These are phyloP conservation scores for Trichogramma evanescens DNA, from an alignment of 2,888 invertebrate genomes.

Conservation along the genomic window DNA sequence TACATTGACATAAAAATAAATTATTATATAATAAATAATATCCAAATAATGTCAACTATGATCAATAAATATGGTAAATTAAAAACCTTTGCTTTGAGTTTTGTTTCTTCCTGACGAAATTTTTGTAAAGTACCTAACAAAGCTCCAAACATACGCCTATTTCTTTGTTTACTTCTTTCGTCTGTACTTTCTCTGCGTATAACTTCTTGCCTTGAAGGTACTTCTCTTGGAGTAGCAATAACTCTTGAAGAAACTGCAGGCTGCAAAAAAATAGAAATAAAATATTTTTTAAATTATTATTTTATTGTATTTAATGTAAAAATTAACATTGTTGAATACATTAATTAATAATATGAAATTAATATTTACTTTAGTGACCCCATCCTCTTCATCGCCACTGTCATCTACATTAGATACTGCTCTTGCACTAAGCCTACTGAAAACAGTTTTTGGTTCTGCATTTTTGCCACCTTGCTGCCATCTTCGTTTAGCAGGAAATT, in stretches of 20 bases:
- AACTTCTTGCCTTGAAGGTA: slow-evolving; percentile 78
- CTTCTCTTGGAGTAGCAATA: slow-evolving; percentile 66
- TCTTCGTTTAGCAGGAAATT: slow-evolving; percentile 36
- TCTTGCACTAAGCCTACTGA: slow-evolving; percentile 43
- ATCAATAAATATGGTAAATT: background rate
- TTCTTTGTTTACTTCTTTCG: slow-evolving; percentile 72
- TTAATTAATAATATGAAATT: background rate
- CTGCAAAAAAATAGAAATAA: slow-evolving; percentile 30
- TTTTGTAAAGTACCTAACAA: slow-evolving; percentile 90
- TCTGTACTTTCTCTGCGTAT: slow-evolving; percentile 77
- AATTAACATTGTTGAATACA: background rate
- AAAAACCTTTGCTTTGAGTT: slow-evolving; percentile 70
- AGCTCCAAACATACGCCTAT: slow-evolving; percentile 93
- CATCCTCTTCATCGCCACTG: slow-evolving; percentile 44
- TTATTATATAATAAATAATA: background rate
- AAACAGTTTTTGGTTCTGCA: slow-evolving; percentile 44
- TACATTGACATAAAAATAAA: slow-evolving; percentile 34
- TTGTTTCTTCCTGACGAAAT: slow-evolving; percentile 90
- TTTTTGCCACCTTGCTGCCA: slow-evolving; percentile 34
- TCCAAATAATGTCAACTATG: background rate
- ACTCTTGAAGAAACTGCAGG: slow-evolving; percentile 73
- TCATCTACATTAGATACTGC: slow-evolving; percentile 44
- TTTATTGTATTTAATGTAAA: background rate
- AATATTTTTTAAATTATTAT: background rate
- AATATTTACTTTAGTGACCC: slow-evolving; percentile 30